These are phyloP conservation scores for Eristalinus aeneus DNA, from an alignment of 2,888 invertebrate species.

Conservation along the genomic window DNA sequence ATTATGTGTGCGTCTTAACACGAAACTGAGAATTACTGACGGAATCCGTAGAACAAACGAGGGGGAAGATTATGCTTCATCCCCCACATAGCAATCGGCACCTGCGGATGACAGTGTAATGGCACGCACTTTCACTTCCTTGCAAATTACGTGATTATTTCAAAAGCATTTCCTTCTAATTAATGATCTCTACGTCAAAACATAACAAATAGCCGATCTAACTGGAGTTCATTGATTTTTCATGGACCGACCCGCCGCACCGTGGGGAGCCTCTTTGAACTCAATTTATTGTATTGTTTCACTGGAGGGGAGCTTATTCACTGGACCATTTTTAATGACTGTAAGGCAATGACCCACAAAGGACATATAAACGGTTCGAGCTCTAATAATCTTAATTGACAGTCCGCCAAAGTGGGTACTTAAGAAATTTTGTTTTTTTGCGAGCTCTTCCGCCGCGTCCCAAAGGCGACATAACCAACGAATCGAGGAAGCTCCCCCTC, in stretches of 20 bases:
- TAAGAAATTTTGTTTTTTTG: conserved; percentile 24
- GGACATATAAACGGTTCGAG: conserved; percentile 77
- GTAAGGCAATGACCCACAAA: conserved; percentile 76
- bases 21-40: conserved; percentile 7
- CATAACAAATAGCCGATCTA: conserved; percentile 2
- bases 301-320: conserved; percentile 11
- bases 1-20: conserved; percentile 54
- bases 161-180: conserved; percentile 56
- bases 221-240: conserved; percentile 51
- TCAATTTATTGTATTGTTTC: conserved; percentile 13
- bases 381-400: conserved; percentile 79
- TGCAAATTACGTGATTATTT: conserved; percentile 63
- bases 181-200: conserved; percentile 57
- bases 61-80: conserved; percentile 20
- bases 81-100: conserved; percentile 23
- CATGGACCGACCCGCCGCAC: not conserved
- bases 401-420: conserved; percentile 34
- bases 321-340: conserved; percentile 55
- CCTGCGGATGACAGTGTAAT: conserved; percentile 40
- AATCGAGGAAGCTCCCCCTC: not conserved
- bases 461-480: conserved; percentile 23
- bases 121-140: conserved; percentile 48
- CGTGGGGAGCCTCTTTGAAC: conserved; percentile 14
- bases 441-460: conserved; percentile 3
- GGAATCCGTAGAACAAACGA: conserved; percentile 26